Evolutionary conservation across 2,888 invertebrate species (phyloP).

Genomic region (Colostygia pectinataria): DNA sequence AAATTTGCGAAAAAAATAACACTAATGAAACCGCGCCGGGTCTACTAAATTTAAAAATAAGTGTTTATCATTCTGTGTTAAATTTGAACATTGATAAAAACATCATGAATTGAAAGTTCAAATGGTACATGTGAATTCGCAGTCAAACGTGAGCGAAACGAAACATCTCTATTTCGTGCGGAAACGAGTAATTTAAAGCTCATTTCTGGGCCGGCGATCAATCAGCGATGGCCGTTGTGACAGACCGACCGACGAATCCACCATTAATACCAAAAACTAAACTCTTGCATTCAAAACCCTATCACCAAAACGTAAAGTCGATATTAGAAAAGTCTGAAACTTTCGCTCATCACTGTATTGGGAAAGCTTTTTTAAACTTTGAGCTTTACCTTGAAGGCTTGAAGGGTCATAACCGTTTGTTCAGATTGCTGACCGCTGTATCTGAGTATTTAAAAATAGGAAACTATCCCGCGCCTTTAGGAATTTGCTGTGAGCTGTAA

Average conservation of each 20-base stretch:
- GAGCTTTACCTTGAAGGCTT: constrained; percentile 1
- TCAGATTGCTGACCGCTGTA: constrained; percentile 18
- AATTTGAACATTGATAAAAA: background rate
- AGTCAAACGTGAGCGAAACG: constrained; percentile 24
- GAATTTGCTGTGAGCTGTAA: constrained; percentile 26
- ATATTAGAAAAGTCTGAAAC: background rate
- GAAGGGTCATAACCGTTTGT: constrained; percentile 7
- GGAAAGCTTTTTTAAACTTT: constrained; percentile 1
- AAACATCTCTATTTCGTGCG: constrained; percentile 49
- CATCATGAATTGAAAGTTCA: constrained; percentile 10
- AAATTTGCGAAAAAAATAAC: too few species aligned
- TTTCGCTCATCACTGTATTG: constrained; percentile 2
- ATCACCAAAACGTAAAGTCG: constrained; percentile 25
- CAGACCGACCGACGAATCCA: constrained; percentile 27
- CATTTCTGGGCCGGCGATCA: constrained; percentile 53
- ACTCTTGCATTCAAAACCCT: constrained; percentile 9
- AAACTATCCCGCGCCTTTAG: constrained; percentile 32
- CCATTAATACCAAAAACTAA: constrained; percentile 8
- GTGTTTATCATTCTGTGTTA: too few species aligned
- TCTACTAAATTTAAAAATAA: too few species aligned
- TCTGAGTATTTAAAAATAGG: constrained; percentile 35
- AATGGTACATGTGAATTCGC: constrained; percentile 26
- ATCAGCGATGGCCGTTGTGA: constrained; percentile 45
- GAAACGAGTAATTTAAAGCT: constrained; percentile 55
- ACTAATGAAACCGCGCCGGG: too few species aligned